Base-by-base conservation (phyloP, 2,113 vertebrate species). In the Australoheros scitulus region DNA sequence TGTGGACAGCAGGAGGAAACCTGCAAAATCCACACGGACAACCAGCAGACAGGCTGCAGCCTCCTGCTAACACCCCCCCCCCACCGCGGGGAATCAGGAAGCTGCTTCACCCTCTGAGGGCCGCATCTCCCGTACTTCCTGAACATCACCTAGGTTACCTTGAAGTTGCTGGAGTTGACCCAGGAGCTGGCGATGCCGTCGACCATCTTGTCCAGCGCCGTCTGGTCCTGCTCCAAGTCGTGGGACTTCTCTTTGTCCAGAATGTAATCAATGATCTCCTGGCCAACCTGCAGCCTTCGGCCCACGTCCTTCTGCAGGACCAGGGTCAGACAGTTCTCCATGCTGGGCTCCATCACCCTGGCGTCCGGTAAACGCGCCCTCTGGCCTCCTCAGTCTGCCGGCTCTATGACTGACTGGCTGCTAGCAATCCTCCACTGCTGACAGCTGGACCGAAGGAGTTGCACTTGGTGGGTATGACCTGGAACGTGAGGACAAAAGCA, bases 121-220 rank as follows among this genome's bases (percentile, higher is more conserved):
- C 1, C 29, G 22, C 47, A 34, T 55, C 34, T 36, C 34, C 34
- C 6, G 32, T 32, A 15, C 41, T 32, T 4, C 6, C 50, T 17
- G 13, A 32, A 14, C 1, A 1, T 65, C 22, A 5, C 17, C 15
- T 13, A 17, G 7, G 3, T 93, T 95, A 99, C 98, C 98, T 99
- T 99, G 36, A 99, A 99, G 96, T 99, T 98, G 95, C 98, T 99
- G 87, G 96, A 99, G 96, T 99, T 99, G 81, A 99, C 98, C 98
- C 98, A 99, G 80, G 97, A 97, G 84, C 96, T 97, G 90, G 97
- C 97, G 17, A 99, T 96, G 86, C 97, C 97, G 74, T 99, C 98
- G 59, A 99, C 97, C 96, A 99, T 97, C 93, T 97, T 98, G 95
- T 99, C 98, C 93, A 99, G 95, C 76, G 96, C 96, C 5, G 97